Conservation (phyloP, 2,888 invertebrate species). For the Ametastegia equiseti region DNA sequence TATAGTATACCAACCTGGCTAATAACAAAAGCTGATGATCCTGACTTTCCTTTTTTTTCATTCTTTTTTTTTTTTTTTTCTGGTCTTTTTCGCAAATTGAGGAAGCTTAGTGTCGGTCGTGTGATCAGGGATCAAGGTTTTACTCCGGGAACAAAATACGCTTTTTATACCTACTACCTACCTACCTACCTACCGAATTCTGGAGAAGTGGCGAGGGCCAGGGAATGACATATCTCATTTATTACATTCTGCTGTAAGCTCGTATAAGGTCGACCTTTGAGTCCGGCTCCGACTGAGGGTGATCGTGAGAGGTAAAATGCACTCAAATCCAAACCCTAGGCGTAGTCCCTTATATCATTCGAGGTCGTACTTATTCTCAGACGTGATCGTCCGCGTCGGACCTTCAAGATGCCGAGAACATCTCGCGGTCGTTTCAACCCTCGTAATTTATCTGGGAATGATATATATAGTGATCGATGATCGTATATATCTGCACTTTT, state of each 20-base stretch:
- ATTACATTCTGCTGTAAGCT: constrained; percentile 5
- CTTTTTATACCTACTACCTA: too few species aligned
- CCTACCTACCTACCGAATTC: background rate
- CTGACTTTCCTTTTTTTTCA: too few species aligned
- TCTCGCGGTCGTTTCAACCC: constrained; percentile 20
- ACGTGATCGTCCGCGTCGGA: constrained; percentile 1
- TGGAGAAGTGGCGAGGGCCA: background rate
- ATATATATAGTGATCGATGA: constrained; percentile 19
- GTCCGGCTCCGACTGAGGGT: background rate
- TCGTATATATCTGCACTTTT: background rate
- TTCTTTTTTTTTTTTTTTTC: too few species aligned
- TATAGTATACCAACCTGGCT: background rate
- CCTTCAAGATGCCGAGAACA: background rate
- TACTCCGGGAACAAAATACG: background rate
- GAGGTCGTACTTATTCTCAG: constrained; percentile 1
- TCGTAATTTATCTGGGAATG: background rate
- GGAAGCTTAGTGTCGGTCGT: background rate
- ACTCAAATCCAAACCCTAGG: background rate
- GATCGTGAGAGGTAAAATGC: constrained; percentile 1
- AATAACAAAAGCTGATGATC: background rate
- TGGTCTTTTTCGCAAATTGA: background rate
- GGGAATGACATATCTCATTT: constrained; percentile 22
- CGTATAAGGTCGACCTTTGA: background rate
- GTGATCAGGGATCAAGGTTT: background rate
- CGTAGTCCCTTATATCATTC: background rate